phyloP scores from a whole-genome alignment of 2,888 invertebrate species.

The Creontiades dilutus region DNA sequence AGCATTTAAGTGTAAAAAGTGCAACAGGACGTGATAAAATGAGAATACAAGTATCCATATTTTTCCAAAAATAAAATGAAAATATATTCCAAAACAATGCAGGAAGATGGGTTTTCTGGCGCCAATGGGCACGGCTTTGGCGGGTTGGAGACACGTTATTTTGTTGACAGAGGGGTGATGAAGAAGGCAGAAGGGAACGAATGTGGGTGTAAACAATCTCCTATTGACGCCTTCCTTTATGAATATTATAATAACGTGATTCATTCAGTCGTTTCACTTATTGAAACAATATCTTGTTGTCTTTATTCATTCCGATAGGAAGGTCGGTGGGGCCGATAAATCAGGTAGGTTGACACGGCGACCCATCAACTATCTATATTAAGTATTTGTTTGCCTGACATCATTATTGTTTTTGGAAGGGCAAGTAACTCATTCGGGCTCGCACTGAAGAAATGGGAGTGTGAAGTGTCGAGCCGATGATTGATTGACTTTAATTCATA shows the following conservation, averaged over 20 bases:
- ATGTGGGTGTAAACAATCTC: slow-evolving; percentile 74
- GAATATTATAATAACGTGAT: slow-evolving; percentile 74
- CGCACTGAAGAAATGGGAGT: slow-evolving; percentile 38
- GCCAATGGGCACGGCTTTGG: neutral
- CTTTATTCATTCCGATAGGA: slow-evolving; percentile 72
- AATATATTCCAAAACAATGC: no score
- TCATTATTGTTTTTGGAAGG: slow-evolving; percentile 69
- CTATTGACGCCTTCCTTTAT: slow-evolving; percentile 75
- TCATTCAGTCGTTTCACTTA: slow-evolving; percentile 73
- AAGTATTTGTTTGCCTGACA: slow-evolving; percentile 71
- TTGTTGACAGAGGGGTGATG: slow-evolving; percentile 41
- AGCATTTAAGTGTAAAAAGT: no score
- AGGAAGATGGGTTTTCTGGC: neutral
- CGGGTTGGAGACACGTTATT: neutral
- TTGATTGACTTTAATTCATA: slow-evolving; percentile 50
- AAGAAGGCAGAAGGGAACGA: neutral
- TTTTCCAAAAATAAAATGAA: no score
- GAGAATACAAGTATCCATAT: no score
- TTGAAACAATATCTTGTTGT: slow-evolving; percentile 74
- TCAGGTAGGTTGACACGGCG: slow-evolving; percentile 66
- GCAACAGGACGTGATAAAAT: no score
- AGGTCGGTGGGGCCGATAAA: slow-evolving; percentile 61
- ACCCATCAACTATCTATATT: slow-evolving; percentile 61
- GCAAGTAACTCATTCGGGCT: slow-evolving; percentile 37
- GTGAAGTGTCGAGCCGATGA: slow-evolving; percentile 23